These are phyloP conservation scores for Tonatia bakeri DNA, from an alignment of 2,113 vertebrate species.

Conservation along the genomic window DNA sequence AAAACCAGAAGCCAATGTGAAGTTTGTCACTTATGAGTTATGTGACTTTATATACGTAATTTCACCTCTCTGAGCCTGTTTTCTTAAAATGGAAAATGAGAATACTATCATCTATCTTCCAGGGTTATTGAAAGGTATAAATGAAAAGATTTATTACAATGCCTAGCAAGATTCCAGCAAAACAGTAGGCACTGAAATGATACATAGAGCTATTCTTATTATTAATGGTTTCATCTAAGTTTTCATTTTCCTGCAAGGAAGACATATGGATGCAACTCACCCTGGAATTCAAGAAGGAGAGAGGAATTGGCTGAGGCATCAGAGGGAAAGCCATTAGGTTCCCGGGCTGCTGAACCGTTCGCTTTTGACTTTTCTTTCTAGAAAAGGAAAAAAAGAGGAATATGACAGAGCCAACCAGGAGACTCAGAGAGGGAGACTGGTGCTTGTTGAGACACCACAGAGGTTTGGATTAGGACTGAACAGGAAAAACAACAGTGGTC, in stretches of 20 bases:
- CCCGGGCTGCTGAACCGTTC: slow-evolving; percentile 80
- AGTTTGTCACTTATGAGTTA: background rate
- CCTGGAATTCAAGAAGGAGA: slow-evolving; percentile 94
- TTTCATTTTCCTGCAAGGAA: slow-evolving; percentile 21
- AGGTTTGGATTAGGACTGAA: background rate
- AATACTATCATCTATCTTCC: background rate
- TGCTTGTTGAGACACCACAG: background rate
- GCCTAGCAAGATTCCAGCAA: background rate
- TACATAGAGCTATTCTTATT: background rate
- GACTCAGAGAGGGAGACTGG: background rate
- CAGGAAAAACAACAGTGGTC: background rate
- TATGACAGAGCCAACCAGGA: slow-evolving; percentile 50
- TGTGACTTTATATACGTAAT: background rate
- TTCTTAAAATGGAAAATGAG: background rate
- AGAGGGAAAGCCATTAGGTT: slow-evolving; percentile 86
- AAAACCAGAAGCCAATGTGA: background rate
- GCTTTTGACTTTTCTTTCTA: slow-evolving; percentile 94
- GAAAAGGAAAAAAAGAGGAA: slow-evolving; percentile 47
- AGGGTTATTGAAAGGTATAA: background rate
- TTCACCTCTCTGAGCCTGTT: background rate
- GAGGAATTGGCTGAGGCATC: slow-evolving; percentile 91
- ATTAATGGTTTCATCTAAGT: background rate
- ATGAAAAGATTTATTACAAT: background rate
- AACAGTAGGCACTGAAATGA: background rate
- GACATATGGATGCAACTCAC: slow-evolving; percentile 76